A percentile compares a stretch with the other conserved stretches of the same genome.
Evolutionary conservation across 2,113 vertebrate genomes (phyloP).

Genomic region (Steatornis caripensis): DNA sequence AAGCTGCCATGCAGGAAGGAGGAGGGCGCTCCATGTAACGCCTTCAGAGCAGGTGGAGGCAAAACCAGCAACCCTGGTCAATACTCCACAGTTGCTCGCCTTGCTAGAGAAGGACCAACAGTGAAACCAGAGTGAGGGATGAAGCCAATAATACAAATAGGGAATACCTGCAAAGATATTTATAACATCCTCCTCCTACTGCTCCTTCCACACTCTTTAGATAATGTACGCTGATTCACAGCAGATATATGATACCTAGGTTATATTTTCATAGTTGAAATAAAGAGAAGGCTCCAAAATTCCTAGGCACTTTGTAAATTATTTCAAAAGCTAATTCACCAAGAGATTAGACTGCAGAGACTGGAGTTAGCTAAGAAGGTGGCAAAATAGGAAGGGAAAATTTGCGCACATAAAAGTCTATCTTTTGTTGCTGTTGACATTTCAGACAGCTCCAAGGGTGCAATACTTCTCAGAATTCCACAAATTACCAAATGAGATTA

Average conservation of each 20-base stretch:
- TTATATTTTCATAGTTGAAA: background rate
- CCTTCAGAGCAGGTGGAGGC: background rate
- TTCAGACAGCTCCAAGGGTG: background rate
- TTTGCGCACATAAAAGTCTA: accelerated
- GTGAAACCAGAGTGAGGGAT: background rate
- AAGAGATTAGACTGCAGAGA: background rate
- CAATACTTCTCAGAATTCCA: background rate
- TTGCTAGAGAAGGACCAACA: background rate
- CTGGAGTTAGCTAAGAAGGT: background rate
- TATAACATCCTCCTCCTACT: background rate
- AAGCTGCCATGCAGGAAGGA: background rate
- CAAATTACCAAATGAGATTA: too few relatives aligned
- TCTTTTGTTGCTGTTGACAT: background rate
- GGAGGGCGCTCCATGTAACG: background rate
- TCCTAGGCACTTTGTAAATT: background rate
- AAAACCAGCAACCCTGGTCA: background rate
- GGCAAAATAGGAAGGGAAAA: background rate
- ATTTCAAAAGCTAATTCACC: background rate
- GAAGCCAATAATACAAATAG: background rate
- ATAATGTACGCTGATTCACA: background rate
- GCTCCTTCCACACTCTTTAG: background rate
- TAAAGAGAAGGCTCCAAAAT: background rate
- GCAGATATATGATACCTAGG: background rate
- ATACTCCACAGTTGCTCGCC: background rate
- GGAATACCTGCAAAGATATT: background rate